Base-by-base conservation (phyloP, 2,797 vertebrate genomes). In the Poeciliopsis gracilis region DNA sequence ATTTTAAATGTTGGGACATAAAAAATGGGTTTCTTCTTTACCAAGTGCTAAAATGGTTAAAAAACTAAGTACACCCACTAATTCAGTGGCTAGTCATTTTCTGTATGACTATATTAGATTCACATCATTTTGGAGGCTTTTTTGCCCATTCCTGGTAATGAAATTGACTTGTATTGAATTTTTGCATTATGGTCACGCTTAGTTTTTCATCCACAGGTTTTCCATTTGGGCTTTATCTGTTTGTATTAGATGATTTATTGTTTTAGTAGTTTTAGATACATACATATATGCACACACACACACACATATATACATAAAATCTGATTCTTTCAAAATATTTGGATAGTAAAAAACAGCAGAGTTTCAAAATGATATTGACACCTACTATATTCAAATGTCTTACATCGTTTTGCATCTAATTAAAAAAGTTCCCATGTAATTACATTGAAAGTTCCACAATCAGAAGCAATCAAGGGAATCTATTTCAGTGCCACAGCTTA, bases 401-500 rank as follows among this genome's bases (percentile, higher is more conserved):
- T 13, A 30, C 25, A 46, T 69, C 72, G 23, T 45, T 81, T 6
- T 41, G 1, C 23, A n/a, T 59, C 10, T 63, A 78, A 83, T 75
- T 10, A 76, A 66, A 43, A 11, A 5, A 38, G 41, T 72, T 78
- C 9, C 57, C 79, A 72, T 38, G 43, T 13, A 1, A 61, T 72
- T 69, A 18, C n/a, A 80, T 78, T 83, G 33, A 67, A 76, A 79
- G 41, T 78, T 78, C 38, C 45, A 33, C 77, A 78, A 77, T 80
- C 76, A 63, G 75, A 25, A 0, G 45, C 61, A 83, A 82, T 83
- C 66, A 81, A 72, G 12, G 3, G 23, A 79, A 79, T 83, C 16
- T 30, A 59, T 90, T 86, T 89, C 81, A 81, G 72, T 72, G 0
- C 38, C 55, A 76, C 72, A 47, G 73, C 75, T 79, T 75, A 41